phyloP scores from a whole-genome alignment of 2,888 invertebrate species.

The Plebejus argus region DNA sequence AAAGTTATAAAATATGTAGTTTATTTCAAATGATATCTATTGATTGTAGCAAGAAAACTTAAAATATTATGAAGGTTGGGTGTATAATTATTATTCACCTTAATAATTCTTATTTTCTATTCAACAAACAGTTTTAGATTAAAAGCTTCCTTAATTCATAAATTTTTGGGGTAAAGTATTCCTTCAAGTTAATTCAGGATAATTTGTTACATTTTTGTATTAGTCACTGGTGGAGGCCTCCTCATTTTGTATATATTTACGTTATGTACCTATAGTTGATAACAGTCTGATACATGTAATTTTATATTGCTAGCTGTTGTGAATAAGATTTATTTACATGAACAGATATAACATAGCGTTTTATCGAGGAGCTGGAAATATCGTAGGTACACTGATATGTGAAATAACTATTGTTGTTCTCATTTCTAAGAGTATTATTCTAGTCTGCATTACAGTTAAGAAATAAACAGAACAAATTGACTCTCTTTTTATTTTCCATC shows the following conservation, averaged over 20 bases:
- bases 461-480: conserved; percentile 77
- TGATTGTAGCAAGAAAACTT: background rate
- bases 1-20: too few relatives aligned
- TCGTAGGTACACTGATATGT: conserved; percentile 78
- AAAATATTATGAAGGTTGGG: background rate
- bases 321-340: conserved; percentile 80
- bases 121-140: background rate
- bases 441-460: conserved; percentile 81
- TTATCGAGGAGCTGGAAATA: conserved; percentile 76
- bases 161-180: background rate
- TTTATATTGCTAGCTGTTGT: conserved; percentile 80
- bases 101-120: conserved; percentile 19
- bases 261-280: conserved; percentile 48
- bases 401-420: conserved; percentile 81
- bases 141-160: background rate
- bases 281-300: conserved; percentile 71
- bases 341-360: conserved; percentile 78
- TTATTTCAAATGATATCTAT: background rate
- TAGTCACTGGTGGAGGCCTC: conserved; percentile 52
- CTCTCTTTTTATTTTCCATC: conserved; percentile 51
- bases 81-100: too few relatives aligned
- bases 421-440: conserved; percentile 82
- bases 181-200: background rate
- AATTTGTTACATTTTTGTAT: conserved; percentile 38
- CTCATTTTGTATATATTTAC: conserved; percentile 41